Evolutionary conservation across 1,140 invertebrate genomes (phyloP), one percentile per base, ranked within the genome.

Genomic region (Melanaphis sacchari): DNA sequence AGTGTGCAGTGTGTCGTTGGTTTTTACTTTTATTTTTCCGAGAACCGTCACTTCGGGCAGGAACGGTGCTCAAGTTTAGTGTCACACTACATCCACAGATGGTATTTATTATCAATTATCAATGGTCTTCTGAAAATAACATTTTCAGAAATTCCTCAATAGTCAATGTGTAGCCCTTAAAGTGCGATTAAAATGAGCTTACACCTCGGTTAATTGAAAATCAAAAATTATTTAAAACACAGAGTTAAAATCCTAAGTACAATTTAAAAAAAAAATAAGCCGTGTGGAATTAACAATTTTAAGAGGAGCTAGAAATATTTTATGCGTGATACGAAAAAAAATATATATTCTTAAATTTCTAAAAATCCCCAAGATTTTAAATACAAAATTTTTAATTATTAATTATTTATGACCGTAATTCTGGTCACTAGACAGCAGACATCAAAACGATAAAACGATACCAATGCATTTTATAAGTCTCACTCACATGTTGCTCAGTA

Each of bases 281-380:
- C 54, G n/a, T 9, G 11, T 0, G 31, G 11, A 26, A 0, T n/a
- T 66, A n/a, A 0, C n/a, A n/a, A 15, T 66, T 2, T 66, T n/a
- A n/a, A 59, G 26, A 59, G 9, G 31, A n/a, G n/a, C 31, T 9
- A 54, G 24, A 54, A 54, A 8, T 0, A 18, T n/a, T 66, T 26
- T 9, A 66, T 18, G 15, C 36, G n/a, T 4, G n/a, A 76, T 76
- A n/a, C 1, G 15, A 76, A 31, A 66, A 66, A 66, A 66, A 26
- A 8, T 2, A 31, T 31, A n/a, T 66, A 31, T 66, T 66, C 59
- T 31, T 15, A 66, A 66, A 66, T 66, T n/a, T 66, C 26, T 76
- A 18, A 76, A 76, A 66, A 66, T 66, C 2, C 3, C 11, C 7
- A n/a, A n/a, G 1, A 4, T 18, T n/a, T 18, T n/a, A 6, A n/a